Evolutionary conservation across 2,888 invertebrate species (phyloP).

Genomic region (Timema cristinae): DNA sequence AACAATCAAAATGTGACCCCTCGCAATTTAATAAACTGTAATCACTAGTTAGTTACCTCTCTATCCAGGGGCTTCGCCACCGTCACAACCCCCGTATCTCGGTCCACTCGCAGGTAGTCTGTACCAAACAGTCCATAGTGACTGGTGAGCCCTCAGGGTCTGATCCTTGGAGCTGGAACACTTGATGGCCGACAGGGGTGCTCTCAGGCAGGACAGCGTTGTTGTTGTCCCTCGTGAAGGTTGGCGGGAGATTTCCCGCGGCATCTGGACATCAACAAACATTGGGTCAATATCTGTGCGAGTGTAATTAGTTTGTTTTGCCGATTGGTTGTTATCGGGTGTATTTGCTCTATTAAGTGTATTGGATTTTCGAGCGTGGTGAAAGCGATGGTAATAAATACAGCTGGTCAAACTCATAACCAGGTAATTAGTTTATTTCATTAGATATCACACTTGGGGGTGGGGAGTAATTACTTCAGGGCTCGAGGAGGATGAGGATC

Average conservation of each 20-base stretch:
- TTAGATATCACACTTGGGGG: no score
- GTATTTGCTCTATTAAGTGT: no score
- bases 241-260: slow-evolving; percentile 62
- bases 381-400: no score
- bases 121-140: slow-evolving; percentile 67
- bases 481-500: no score
- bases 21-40: not conserved
- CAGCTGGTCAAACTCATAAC: no score
- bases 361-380: no score
- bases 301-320: no score
- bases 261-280: slow-evolving; percentile 39
- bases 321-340: no score
- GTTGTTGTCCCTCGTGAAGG: slow-evolving; percentile 71
- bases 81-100: slow-evolving; percentile 72
- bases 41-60: slow-evolving; percentile 56
- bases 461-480: no score
- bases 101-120: slow-evolving; percentile 74
- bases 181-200: slow-evolving; percentile 70
- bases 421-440: no score
- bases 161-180: slow-evolving; percentile 72
- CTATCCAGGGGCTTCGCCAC: slow-evolving; percentile 75
- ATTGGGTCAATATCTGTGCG: no score
- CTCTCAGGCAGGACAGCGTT: slow-evolving; percentile 73
- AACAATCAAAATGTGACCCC: no score
- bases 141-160: slow-evolving; percentile 79